Base-by-base conservation (phyloP, 2,797 vertebrate species). In the Fistularia commersonii region DNA sequence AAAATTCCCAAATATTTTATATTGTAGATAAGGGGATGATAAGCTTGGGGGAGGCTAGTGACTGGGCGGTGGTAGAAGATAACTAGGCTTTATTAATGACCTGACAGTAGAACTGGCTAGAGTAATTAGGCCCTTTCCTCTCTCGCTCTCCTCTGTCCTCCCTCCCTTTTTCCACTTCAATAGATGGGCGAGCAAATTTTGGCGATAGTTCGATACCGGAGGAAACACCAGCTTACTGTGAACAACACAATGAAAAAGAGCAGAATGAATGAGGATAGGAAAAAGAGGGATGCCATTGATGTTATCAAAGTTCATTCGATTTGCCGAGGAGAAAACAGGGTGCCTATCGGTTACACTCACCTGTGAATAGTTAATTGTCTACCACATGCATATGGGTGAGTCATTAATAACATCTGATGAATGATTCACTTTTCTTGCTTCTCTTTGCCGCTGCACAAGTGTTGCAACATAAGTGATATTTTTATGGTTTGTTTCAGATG, bases 11-110 rank as follows among this genome's bases (percentile, higher is more conserved):
- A 95, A 95, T 93, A 92, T 94, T 96, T 94, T 92, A 93, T 92
- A 86, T 59, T 34, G 32, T 36, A 93, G 96, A 98, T 99, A 92
- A 92, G 85, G 74, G 54, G 54, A 88, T 91, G 86, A 81, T 89
- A 80, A 77, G 89, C 89, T 87, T 78, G 90, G 87, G 40, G 64
- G 64, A 66, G 61, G 66, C 74, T 79, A 60, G 69, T 76, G 67
- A 88, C 82, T 84, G 87, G 89, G 90, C 87, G 83, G 86, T 87
- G 87, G 57, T 51, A 83, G 76, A 87, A 90, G 95, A 98, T 99
- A 98, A 95, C 93, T 93, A 91, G 89, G 83, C 90, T 95, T 97
- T 96, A 99, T 99, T 99, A 98, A 99, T 97, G 95, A 95, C 95
- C 96, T 97, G 96, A 94, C 96, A 98, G 66, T 82, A 72, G 54